Evolutionary conservation across 2,113 vertebrate genomes (phyloP).

Genomic region (Antechinus stuartii): DNA sequence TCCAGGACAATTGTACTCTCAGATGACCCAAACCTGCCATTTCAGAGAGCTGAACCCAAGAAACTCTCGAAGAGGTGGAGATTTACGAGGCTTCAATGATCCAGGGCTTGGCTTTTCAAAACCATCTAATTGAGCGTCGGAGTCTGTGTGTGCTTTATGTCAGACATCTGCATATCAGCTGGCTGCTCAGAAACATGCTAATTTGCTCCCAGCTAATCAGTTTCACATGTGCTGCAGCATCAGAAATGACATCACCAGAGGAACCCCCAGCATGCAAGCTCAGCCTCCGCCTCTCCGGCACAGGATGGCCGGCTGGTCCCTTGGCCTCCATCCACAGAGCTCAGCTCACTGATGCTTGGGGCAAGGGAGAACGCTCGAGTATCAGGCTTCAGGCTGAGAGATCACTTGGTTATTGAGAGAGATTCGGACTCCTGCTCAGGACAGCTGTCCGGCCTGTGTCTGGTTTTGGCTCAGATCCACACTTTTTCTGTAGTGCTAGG

Average conservation of each 20-base stretch:
- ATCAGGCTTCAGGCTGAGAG: background rate
- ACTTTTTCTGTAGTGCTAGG: background rate
- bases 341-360: constrained; percentile 2
- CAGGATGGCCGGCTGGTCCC: background rate
- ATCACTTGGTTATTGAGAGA: background rate
- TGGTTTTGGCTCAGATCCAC: background rate
- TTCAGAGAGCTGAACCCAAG: constrained; percentile 61
- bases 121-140: constrained; percentile 59
- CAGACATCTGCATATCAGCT: constrained; percentile 71
- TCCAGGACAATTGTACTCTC: constrained; percentile 75
- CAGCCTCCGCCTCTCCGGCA: background rate
- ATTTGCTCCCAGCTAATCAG: constrained; percentile 74
- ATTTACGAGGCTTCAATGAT: constrained; percentile 49
- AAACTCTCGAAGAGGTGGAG: constrained; percentile 53
- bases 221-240: constrained; percentile 59
- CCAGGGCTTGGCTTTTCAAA: constrained; percentile 27
- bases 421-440: background rate
- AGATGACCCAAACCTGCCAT: constrained; percentile 70
- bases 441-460: background rate
- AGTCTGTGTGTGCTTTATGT: constrained; percentile 1
- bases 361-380: background rate
- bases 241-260: constrained; percentile 57
- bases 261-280: constrained; percentile 47
- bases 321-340: background rate
- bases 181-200: constrained; percentile 60